Evolutionary conservation across 2,113 vertebrate species (phyloP), one percentile per base, ranked within the genome.

Genomic region (Anhinga anhinga): DNA sequence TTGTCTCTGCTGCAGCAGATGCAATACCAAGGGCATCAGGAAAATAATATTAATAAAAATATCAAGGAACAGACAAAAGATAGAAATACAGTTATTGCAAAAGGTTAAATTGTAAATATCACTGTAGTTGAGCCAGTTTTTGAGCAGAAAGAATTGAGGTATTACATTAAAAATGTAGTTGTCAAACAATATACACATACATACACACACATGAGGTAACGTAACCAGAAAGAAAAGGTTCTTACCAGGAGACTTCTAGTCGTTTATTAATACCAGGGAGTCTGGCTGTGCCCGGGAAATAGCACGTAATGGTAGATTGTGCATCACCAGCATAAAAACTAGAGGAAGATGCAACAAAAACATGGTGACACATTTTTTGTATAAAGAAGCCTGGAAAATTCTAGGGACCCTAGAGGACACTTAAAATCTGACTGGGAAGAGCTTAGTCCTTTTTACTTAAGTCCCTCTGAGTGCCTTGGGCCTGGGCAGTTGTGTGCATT

Each of bases 361-460:
- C 5, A 2, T 8, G 3, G 8, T 36, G 50, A 36, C 10, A n/a
- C 6, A 1, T 19, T 36, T 10, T n/a, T 49, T 38, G 19, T 15
- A 3, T 9, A 42, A 77, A 87, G 40, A 90, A 88, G 13, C 10
- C 13, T 58, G 25, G 30, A 80, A 66, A 66, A 34, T 42, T 36
- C 50, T 77, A 38, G 29, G 12, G 10, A 29, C 14, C 10, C 11
- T 62, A 29, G 19, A 66, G 4, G 6, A 72, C 14, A 32, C 14
- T 52, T 72, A 53, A 86, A 61, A 29, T 56, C 45, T 80, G 25
- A 62, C 19, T 49, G 7, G 30, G 49, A 67, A 53, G 49, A 86
- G 29, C 16, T 58, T 70, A 70, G 11, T 52, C 45, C 7, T 73
- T 61, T 61, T 52, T 36, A 15, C 7, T 2, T 1, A 23, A 44